Percentiles rank a stretch among this genome's conserved stretches.
Conservation (phyloP, 1,140 invertebrate genomes). For the Pogonus chalceus region DNA sequence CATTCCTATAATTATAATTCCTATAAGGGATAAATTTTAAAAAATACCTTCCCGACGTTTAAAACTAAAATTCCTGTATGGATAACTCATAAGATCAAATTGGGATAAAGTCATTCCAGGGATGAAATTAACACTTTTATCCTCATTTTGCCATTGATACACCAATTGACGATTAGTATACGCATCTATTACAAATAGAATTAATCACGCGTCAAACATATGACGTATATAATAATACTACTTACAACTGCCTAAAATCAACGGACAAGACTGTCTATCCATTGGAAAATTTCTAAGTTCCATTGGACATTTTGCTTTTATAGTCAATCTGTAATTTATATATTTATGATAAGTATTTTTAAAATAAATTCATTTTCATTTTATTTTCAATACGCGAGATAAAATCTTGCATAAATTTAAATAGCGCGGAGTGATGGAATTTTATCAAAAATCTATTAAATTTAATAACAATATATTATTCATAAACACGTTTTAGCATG, state of each 20-base stretch:
- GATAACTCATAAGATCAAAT: slow-evolving; percentile 81
- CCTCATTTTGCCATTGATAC: slow-evolving; percentile 79
- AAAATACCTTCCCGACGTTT: slow-evolving; percentile 58
- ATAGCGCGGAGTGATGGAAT: not conserved
- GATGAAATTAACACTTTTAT: slow-evolving; percentile 76
- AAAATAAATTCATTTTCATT: not conserved
- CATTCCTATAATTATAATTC: not conserved
- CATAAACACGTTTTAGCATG: not conserved
- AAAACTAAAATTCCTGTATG: slow-evolving; percentile 69
- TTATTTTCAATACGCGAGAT: slow-evolving; percentile 5
- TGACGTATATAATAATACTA: slow-evolving; percentile 29
- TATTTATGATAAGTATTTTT: not conserved
- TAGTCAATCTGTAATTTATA: slow-evolving; percentile 78
- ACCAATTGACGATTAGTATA: slow-evolving; percentile 81
- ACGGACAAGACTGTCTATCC: slow-evolving; percentile 86
- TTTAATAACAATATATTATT: not conserved
- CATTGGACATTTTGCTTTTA: slow-evolving; percentile 97
- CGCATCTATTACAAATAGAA: slow-evolving; percentile 55
- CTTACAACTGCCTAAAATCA: slow-evolving; percentile 92
- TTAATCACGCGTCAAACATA: not conserved
- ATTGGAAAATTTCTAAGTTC: slow-evolving; percentile 93
- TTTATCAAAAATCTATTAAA: not conserved
- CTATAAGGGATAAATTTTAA: not conserved
- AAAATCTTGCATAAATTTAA: not conserved
- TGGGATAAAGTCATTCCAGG: slow-evolving; percentile 85